Conservation (phyloP, 2,113 vertebrate species). For the Elaphurus davidianus region DNA sequence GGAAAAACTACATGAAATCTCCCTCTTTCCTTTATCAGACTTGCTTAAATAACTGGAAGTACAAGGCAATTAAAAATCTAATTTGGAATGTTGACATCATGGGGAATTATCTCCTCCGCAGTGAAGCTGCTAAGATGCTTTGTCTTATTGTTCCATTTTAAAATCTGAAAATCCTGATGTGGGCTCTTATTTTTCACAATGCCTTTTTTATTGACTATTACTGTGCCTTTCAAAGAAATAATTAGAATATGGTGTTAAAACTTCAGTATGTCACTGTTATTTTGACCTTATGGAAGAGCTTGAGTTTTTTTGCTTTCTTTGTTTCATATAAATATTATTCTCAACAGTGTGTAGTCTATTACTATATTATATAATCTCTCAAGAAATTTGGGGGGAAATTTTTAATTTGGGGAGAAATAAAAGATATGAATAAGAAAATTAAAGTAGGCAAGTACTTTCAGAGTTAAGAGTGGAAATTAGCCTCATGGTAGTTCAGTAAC, state of each 20-base stretch:
- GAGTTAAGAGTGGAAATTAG: not conserved
- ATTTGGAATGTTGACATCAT: not conserved
- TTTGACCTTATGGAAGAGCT: not conserved
- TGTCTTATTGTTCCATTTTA: not conserved
- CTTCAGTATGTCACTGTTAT: not conserved
- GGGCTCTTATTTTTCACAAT: not conserved
- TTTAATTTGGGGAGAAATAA: not conserved
- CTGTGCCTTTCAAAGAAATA: not conserved
- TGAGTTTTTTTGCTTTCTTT: not conserved
- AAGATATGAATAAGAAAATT: not conserved
- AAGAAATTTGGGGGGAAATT: not conserved
- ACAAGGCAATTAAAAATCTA: constrained; percentile 17
- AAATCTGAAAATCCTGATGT: constrained; percentile 9
- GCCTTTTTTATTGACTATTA: not conserved
- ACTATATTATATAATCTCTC: not conserved
- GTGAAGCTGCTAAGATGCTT: not conserved
- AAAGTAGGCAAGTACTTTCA: not conserved
- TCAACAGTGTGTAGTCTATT: not conserved
- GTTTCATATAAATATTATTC: not conserved
- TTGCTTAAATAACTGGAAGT: not conserved
- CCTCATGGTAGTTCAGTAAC: not conserved
- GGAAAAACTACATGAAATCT: not conserved
- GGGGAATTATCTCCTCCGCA: not conserved
- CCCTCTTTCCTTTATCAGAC: not conserved
- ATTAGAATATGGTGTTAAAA: not conserved